A percentile compares a stretch with the other conserved stretches of the same genome.
Evolutionary conservation across 2,888 invertebrate genomes (phyloP).

Genomic region (Patella ulyssiponensis): DNA sequence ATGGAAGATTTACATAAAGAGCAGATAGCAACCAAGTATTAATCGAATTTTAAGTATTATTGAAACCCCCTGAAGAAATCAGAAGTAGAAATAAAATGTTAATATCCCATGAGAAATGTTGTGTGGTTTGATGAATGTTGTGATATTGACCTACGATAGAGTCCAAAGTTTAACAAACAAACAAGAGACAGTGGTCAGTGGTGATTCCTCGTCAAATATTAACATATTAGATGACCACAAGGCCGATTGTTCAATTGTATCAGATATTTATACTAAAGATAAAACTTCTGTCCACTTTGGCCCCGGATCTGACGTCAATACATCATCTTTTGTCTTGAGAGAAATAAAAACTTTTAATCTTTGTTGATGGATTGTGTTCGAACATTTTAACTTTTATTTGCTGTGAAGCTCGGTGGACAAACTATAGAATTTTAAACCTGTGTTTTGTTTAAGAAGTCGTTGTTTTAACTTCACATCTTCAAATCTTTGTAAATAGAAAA

Average conservation of each 20-base stretch:
- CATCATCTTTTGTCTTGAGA: not conserved
- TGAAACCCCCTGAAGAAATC: too few relatives aligned
- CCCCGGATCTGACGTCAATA: not conserved
- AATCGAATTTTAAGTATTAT: too few relatives aligned
- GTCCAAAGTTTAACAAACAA: not conserved
- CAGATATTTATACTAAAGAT: slow-evolving; percentile 3
- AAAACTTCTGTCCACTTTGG: not conserved
- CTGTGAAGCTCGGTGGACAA: not conserved
- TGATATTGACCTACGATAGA: not conserved
- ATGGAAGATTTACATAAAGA: too few relatives aligned
- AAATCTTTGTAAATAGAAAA: too few relatives aligned
- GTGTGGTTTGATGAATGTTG: too few relatives aligned
- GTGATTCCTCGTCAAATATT: not conserved
- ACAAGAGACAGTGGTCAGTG: not conserved
- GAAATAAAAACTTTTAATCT: too few relatives aligned
- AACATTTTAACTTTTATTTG: too few relatives aligned
- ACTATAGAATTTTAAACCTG: not conserved
- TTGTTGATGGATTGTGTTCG: too few relatives aligned
- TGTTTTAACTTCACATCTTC: not conserved
- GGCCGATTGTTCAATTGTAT: not conserved
- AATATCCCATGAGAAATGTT: too few relatives aligned
- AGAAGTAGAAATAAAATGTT: too few relatives aligned
- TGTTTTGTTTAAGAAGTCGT: not conserved
- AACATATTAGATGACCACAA: slow-evolving; percentile 5
- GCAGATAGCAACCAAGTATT: too few relatives aligned